Conservation (phyloP, 1,140 invertebrate genomes). For the Geopemphigus sp. region DNA sequence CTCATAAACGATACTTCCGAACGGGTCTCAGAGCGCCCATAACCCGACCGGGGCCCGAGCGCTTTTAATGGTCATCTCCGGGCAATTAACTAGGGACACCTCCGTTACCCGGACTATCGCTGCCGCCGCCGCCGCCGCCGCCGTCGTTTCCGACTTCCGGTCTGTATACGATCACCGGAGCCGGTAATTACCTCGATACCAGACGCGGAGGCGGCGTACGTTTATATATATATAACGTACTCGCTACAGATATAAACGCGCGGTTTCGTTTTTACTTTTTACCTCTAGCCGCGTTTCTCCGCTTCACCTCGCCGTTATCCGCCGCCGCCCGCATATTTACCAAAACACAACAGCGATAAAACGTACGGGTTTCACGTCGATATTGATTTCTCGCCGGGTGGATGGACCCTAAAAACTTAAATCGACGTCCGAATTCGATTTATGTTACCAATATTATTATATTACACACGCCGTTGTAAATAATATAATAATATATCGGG, state of each 20-base stretch:
- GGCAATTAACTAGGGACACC: constrained; percentile 47
- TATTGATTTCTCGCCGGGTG: constrained; percentile 29
- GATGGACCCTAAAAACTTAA: constrained; percentile 5
- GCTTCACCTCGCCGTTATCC: background rate
- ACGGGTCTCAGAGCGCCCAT: constrained; percentile 48
- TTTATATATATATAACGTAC: background rate
- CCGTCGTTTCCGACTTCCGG: background rate
- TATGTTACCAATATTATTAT: constrained; percentile 18
- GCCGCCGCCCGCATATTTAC: background rate
- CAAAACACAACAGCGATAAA: too few species aligned
- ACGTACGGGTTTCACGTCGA: background rate
- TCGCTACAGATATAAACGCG: too few species aligned
- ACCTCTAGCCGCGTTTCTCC: too few species aligned
- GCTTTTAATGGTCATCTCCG: constrained; percentile 45
- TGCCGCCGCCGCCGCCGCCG: too few species aligned
- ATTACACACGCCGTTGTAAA: background rate
- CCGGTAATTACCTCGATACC: background rate
- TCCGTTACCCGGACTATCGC: constrained; percentile 32
- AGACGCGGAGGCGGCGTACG: background rate
- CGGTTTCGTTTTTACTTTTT: too few species aligned
- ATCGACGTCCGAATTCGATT: constrained; percentile 28
- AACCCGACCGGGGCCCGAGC: constrained; percentile 32
- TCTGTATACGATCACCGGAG: background rate
- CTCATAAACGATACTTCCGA: constrained; percentile 37
- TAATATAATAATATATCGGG: background rate